Evolutionary conservation across 2,888 invertebrate species (phyloP), one percentile per base, ranked within the genome.

Genomic region (Aphrophora alni): DNA sequence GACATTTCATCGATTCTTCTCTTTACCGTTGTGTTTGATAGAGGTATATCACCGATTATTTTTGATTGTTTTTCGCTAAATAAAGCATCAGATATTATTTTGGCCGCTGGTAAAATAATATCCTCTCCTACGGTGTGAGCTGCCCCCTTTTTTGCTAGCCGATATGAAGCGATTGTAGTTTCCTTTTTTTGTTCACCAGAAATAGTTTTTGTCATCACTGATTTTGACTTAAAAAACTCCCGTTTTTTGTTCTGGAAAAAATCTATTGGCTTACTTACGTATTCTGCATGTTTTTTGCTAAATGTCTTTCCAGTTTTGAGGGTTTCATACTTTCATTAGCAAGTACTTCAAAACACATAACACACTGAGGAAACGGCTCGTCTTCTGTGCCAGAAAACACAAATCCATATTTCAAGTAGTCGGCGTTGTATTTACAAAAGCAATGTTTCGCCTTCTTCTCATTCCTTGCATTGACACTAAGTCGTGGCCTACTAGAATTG

Each of bases 311-410:
- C n/a, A n/a, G n/a, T n/a, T n/a, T n/a, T n/a, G n/a, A n/a, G n/a
- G n/a, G n/a, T n/a, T n/a, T 85, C 84, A 85, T 85, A 77, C 84
- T 83, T 74, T 82, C 82, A 77, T 80, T 75, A 77, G 84, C 81
- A 77, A 85, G 84, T 68, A 82, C 33, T 83, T 84, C 84, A 72
- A 82, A 81, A 79, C 84, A 85, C 75, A 85, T 84, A 44, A 85
- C 78, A 79, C 84, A 85, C 38, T 82, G 80, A 70, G 84, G 84
- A 81, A 82, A 44, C 82, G 77, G 82, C 74, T 84, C 83, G 27
- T 81, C 83, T 25, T 85, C 83, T 33, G 38, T 77, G 81, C 80
- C 77, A 70, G 82, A 82, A 51, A 78, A 83, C 51, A 83, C 85
- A 82, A 85, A 85, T n/a, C 84, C 84, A 12, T 82, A 81, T 83